Evolutionary conservation across 2,113 vertebrate species (phyloP).

Genomic region (Psettodes erumei): DNA sequence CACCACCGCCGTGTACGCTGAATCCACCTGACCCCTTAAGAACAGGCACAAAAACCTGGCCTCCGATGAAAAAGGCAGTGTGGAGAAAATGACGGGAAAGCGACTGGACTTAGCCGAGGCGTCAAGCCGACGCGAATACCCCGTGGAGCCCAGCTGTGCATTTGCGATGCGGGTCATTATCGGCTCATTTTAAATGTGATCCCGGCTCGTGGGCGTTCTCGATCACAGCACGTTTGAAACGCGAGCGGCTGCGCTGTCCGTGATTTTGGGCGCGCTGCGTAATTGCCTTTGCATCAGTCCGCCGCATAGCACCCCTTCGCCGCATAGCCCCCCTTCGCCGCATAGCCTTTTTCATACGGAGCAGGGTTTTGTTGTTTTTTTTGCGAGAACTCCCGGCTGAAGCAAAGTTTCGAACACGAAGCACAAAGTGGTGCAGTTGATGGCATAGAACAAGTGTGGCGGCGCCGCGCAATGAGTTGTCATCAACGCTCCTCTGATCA

Average conservation of each 20-base stretch:
- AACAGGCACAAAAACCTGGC: conserved; percentile 18
- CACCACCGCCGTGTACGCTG: conserved; percentile 13
- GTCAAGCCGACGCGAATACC: conserved; percentile 2
- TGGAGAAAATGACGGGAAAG: conserved; percentile 14
- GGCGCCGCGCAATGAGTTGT: neutral
- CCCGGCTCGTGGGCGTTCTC: neutral
- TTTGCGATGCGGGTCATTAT: conserved; percentile 28
- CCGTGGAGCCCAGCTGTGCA: conserved; percentile 25
- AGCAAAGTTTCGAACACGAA: neutral
- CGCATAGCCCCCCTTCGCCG: neutral
- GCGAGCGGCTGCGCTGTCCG: too few species aligned
- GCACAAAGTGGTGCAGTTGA: too few species aligned
- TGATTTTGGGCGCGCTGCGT: too few species aligned
- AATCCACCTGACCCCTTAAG: conserved; percentile 7
- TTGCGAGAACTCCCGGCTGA: neutral
- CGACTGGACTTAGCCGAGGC: conserved; percentile 10
- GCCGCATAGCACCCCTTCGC: too few species aligned
- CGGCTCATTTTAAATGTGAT: conserved; percentile 22
- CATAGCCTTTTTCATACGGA: too few species aligned
- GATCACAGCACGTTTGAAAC: conserved; percentile 18
- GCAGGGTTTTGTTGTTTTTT: too few species aligned
- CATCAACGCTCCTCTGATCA: conserved; percentile 7
- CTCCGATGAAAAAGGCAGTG: conserved; percentile 24
- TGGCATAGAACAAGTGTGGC: neutral
- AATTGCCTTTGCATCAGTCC: neutral